Evolutionary conservation across 2,888 invertebrate species (phyloP).

Genomic region (Toxonevra muliebris): DNA sequence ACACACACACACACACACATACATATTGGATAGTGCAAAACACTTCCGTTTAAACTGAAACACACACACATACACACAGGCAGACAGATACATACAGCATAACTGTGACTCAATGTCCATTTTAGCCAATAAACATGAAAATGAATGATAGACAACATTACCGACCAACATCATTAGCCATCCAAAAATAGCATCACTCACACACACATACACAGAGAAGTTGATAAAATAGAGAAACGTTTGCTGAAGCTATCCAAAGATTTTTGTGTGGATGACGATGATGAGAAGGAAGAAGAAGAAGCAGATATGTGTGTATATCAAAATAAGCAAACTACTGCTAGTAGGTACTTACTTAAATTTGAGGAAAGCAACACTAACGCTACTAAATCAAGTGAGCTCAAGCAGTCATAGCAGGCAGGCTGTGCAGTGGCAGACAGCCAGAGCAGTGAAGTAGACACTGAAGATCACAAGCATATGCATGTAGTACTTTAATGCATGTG

Average conservation of each 20-base stretch:
- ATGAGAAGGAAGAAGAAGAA: too few relatives aligned
- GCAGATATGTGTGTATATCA: background rate
- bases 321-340: background rate
- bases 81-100: slow-evolving; percentile 27
- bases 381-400: slow-evolving; percentile 23
- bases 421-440: slow-evolving; percentile 12
- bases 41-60: too few relatives aligned
- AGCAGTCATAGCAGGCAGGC: slow-evolving; percentile 16
- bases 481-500: too few relatives aligned
- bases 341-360: too few relatives aligned
- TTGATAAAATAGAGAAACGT: too few relatives aligned
- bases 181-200: slow-evolving; percentile 50
- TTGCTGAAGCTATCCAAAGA: too few relatives aligned
- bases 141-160: slow-evolving; percentile 55
- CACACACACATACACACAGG: too few relatives aligned
- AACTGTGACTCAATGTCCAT: slow-evolving; percentile 57
- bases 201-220: too few relatives aligned
- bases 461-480: background rate
- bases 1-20: too few relatives aligned
- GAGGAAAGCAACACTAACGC: slow-evolving; percentile 39
- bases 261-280: too few relatives aligned
- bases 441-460: slow-evolving; percentile 9
- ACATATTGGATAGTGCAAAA: too few relatives aligned
- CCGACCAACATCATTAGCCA: slow-evolving; percentile 56
- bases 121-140: slow-evolving; percentile 59